A percentile compares a stretch with the other conserved stretches of the same genome.
Conservation (phyloP, 2,113 vertebrate genomes). For the Grus americana region DNA sequence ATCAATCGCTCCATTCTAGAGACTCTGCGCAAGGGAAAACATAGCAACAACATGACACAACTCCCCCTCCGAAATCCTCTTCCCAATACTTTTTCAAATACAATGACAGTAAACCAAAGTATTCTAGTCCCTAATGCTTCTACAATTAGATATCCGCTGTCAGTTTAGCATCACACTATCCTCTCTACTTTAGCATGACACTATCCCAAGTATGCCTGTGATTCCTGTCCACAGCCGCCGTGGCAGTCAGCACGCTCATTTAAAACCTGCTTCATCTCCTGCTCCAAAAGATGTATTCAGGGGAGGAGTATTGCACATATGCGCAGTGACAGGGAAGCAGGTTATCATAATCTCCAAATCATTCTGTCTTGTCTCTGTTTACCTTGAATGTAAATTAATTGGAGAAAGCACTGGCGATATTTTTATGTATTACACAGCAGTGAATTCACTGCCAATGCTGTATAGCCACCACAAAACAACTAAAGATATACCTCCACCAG, state of each 20-base stretch:
- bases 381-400: neutral
- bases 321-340: neutral
- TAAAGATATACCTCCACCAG: neutral
- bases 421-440: neutral
- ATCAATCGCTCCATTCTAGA: neutral
- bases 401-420: neutral
- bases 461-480: neutral
- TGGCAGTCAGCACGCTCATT: neutral
- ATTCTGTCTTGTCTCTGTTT: neutral
- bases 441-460: neutral
- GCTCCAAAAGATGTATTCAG: neutral
- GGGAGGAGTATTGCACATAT: neutral
- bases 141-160: neutral
- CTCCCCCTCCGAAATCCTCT: neutral
- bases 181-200: neutral
- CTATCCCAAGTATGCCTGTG: neutral
- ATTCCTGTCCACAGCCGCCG: neutral
- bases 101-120: neutral
- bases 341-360: neutral
- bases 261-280: neutral
- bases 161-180: neutral
- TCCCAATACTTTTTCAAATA: neutral
- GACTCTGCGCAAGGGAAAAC: neutral
- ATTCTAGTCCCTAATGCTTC: neutral
- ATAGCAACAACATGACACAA: neutral